phyloP scores from a whole-genome alignment of 2,888 invertebrate species.

The Calliphora vomitoria region DNA sequence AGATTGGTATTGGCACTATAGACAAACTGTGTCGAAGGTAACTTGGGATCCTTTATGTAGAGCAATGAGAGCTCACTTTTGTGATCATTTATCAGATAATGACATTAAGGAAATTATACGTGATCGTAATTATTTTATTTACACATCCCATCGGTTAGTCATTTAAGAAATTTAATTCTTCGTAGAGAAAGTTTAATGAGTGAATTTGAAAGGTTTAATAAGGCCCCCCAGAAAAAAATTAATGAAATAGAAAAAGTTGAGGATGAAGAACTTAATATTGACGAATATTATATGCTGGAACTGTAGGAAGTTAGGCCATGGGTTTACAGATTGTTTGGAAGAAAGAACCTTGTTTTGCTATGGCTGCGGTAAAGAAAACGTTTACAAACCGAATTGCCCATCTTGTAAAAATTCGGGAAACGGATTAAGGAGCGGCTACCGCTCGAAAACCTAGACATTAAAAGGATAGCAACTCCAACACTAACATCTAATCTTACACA shows the following conservation, averaged over 20 bases:
- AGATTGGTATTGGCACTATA: conserved; percentile 1
- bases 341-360: neutral
- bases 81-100: conserved; percentile 5
- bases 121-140: conserved; percentile 8
- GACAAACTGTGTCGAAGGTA: neutral
- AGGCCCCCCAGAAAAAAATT: neutral
- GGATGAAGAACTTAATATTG: neutral
- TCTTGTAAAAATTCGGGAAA: too few species aligned
- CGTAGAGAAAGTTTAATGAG: neutral
- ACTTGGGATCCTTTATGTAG: neutral
- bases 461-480: too few species aligned
- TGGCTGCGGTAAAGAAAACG: neutral
- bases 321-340: neutral
- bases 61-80: neutral
- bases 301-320: conserved; percentile 9
- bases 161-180: neutral
- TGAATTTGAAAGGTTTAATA: neutral
- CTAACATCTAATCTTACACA: too few species aligned
- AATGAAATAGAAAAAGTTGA: neutral
- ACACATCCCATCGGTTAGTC: neutral
- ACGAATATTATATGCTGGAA: conserved; percentile 20
- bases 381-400: too few species aligned
- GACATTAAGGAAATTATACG: conserved; percentile 20
- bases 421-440: too few species aligned
- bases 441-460: too few species aligned